Base-by-base conservation (phyloP, 2,113 vertebrate species). In the Clupea harengus region DNA sequence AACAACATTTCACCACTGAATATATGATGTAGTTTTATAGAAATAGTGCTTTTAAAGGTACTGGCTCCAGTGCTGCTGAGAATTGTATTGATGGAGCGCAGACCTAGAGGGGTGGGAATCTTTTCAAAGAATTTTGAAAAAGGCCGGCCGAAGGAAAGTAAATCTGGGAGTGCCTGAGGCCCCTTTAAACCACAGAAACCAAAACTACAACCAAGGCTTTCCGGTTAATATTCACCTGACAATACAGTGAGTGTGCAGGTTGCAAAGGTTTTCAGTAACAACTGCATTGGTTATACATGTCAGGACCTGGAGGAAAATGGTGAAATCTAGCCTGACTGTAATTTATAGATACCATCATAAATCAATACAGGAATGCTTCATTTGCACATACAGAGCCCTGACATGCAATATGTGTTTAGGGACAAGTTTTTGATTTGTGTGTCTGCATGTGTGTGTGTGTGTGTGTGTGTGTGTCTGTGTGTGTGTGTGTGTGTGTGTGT, bases 1-100 rank as follows among this genome's bases (percentile, higher is more conserved):
- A 84, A 80, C 81, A 82, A 86, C 28, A 84, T 46, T 46, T 78
- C 72, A 78, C 39, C 72, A 78, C 28, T 44, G 72, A 78, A 78
- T 78, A 39, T 39, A 78, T 78, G 72, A 78, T 78, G 72, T 44
- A 78, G 72, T 39, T 28, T 32, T 78, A 78, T 78, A 78, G 72
- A 78, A 78, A 78, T 72, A 32, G 28, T 2, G 72, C 72, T 78
- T 44, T 78, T 32, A 39, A 15, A 39, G 32, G 72, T 13, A 78
- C 67, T 39, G 67, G 28, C 67, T 13, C 2, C 9, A 10, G 67
- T 75, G 28, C 28, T 32, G 72, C 72, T 11, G 32, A 39, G 28
- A 39, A 10, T 78, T 78, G 15, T 78, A 78, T 78, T 78, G 28
- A 39, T 10, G 9, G 28, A 39, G 72, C 13, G 28, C 64, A 67